Evolutionary conservation across 2,113 vertebrate genomes (phyloP).

Genomic region (Ondatra zibethicus): DNA sequence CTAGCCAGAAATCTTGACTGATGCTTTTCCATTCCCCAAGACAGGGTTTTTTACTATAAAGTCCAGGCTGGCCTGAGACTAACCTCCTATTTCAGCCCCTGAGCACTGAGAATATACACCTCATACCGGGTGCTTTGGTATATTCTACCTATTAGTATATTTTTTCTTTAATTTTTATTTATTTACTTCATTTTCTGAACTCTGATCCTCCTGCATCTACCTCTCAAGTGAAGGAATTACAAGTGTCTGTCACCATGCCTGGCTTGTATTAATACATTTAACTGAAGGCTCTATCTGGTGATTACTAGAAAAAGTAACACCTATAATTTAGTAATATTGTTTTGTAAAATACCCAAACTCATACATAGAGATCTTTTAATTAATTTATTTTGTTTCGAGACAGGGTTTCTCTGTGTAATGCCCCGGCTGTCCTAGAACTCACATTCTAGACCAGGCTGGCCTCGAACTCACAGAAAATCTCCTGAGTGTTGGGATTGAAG

Average conservation of each 20-base stretch:
- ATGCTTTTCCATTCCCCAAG: neutral
- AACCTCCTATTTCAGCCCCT: neutral
- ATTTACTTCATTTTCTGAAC: neutral
- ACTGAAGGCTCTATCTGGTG: neutral
- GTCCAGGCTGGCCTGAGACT: neutral
- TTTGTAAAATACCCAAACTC: conserved; percentile 25
- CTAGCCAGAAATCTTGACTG: neutral
- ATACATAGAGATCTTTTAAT: neutral
- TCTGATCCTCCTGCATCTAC: neutral
- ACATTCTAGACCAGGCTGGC: neutral
- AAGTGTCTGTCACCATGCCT: neutral
- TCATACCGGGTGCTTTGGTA: too few species aligned
- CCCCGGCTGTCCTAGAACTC: neutral
- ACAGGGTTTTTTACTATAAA: neutral
- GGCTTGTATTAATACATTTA: conserved; percentile 3
- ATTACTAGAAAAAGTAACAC: neutral
- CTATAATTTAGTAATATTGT: conserved; percentile 1
- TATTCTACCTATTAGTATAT: neutral
- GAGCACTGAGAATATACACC: neutral
- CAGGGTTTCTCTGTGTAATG: neutral
- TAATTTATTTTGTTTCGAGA: neutral
- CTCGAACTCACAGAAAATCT: neutral
- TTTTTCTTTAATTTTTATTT: neutral
- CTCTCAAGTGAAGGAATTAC: neutral
- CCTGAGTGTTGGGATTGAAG: neutral